Conservation (phyloP, 2,797 vertebrate species). For the Hydrophis major region DNA sequence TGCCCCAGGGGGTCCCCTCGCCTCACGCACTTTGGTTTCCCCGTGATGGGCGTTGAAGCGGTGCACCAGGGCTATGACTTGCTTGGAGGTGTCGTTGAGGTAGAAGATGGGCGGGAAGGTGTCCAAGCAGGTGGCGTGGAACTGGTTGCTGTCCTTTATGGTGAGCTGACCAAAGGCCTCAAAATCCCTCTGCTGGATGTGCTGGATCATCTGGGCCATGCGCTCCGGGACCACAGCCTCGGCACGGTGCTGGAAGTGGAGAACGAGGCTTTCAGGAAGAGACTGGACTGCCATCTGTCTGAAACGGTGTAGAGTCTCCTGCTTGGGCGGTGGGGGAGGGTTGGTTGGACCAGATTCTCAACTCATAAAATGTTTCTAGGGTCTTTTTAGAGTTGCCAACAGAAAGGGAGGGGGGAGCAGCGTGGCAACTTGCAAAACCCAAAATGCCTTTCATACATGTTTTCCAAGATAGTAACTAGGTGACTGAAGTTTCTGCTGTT, state of each 20-base stretch:
- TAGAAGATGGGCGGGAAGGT: constrained; percentile 97
- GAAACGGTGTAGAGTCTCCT: no score
- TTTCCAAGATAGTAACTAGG: no score
- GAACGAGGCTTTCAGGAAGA: no score
- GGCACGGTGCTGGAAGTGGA: constrained; percentile 79
- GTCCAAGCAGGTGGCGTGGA: constrained; percentile 94
- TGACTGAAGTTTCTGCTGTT: no score
- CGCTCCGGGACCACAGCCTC: constrained; percentile 81
- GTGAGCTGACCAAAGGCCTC: constrained; percentile 84
- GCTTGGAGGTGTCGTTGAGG: constrained; percentile 82
- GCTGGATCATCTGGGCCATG: constrained; percentile 81
- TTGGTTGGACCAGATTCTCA: no score
- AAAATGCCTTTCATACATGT: no score
- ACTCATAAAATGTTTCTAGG: no score
- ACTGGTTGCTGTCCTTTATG: constrained; percentile 98
- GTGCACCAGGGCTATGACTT: constrained; percentile 83
- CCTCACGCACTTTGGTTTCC: constrained; percentile 75
- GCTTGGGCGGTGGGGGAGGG: no score
- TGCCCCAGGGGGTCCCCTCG: background rate
- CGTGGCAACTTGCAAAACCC: no score
- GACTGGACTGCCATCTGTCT: no score
- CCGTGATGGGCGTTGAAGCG: constrained; percentile 82
- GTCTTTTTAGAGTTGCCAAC: no score
- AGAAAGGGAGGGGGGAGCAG: no score
- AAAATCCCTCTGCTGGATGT: constrained; percentile 81